A percentile compares a stretch with the other conserved stretches of the same genome.
Evolutionary conservation across 2,113 vertebrate species (phyloP).

Genomic region (Clarias gariepinus): DNA sequence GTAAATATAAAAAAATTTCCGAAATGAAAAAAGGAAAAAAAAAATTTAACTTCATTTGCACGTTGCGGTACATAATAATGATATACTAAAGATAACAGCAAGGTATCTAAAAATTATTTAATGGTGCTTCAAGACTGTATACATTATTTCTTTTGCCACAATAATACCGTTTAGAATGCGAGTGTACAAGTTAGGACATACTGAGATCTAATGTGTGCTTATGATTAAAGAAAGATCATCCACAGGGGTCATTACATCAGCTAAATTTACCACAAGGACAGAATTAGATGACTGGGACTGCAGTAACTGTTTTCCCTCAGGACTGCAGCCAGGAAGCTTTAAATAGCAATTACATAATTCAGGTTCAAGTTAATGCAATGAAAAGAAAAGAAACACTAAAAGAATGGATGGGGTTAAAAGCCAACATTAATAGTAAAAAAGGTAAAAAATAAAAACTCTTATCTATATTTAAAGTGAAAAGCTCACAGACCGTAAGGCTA

Average conservation of each 20-base stretch:
- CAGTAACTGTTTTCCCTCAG: neutral
- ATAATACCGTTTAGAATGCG: neutral
- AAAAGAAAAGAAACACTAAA: neutral
- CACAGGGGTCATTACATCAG: neutral
- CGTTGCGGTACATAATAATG: neutral
- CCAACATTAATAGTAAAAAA: neutral
- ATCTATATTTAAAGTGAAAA: neutral
- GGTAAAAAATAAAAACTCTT: neutral
- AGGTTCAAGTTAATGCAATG: neutral
- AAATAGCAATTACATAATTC: neutral
- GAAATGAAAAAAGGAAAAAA: neutral
- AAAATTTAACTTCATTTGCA: neutral
- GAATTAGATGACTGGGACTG: neutral
- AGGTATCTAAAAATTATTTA: neutral
- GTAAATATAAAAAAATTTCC: neutral
- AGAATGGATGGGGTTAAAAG: neutral
- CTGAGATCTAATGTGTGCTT: neutral
- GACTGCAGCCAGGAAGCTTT: neutral
- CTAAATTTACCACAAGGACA: neutral
- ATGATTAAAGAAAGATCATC: neutral
- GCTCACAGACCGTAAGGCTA: conserved; percentile 85
- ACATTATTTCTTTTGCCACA: neutral
- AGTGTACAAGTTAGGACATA: neutral
- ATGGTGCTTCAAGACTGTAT: neutral
- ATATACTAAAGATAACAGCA: neutral